Evolutionary conservation across 2,113 vertebrate species (phyloP), one percentile per base, ranked within the genome.

Genomic region (Anguilla rostrata): DNA sequence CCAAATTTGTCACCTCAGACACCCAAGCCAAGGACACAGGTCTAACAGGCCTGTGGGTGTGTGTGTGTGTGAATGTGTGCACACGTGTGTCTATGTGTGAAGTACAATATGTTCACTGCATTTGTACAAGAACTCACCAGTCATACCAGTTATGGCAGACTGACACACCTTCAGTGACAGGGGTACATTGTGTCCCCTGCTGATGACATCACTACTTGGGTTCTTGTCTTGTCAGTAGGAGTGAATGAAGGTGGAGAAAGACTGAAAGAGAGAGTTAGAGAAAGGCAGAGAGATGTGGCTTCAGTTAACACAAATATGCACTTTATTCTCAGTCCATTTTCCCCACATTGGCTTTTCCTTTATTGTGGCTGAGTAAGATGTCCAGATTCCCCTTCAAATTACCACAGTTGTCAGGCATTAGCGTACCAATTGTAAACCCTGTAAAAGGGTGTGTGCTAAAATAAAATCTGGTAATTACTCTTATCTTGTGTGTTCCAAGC

Each of bases 401-500:
- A 40, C 43, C 79, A 43, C 60, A 20, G 12, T 57, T 81, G 15
- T 57, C 53, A 41, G 39, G 12, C 16, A 22, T 22, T 43, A 39
- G 39, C 43, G 22, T 81, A 43, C 43, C 79, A 81, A 43, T 81
- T 81, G 34, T 26, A 41, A 15, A 40, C 39, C 49, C 18, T 57
- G 34, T 80, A 39, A 85, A 60, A 66, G 26, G 49, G 2, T 20
- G 60, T 3, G 60, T 20, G 60, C 3, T 20, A 26, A 66, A 66
- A 4, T 6, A 66, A 85, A 81, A 40, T 34, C 26, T 81, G 53
- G 14, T 57, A 78, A 85, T 81, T 80, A 39, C 84, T 34, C 46
- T n/a, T 49, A 85, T 81, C 85, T 86, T 66, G n/a, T 60, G 56
- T 66, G 34, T 81, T 86, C 56, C 41, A 4, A 81, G 57, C 7